Conservation (phyloP, 2,797 vertebrate species). For the Neosalanx taihuensis region DNA sequence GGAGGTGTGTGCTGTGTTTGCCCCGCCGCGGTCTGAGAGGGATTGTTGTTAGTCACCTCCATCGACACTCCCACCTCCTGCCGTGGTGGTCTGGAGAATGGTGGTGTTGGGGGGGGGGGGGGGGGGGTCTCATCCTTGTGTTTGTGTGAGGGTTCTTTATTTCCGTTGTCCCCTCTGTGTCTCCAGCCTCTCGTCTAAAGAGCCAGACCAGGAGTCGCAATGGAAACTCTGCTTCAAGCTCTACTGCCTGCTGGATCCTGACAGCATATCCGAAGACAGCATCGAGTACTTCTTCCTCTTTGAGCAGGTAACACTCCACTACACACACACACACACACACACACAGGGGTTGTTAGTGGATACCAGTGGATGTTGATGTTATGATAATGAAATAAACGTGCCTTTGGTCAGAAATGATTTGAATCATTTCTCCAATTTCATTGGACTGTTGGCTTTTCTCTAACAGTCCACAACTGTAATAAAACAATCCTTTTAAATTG, state of each 20-base stretch:
- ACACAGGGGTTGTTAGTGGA: neutral
- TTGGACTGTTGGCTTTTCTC: constrained; percentile 42
- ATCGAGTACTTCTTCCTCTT: constrained; percentile 90
- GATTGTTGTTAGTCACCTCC: neutral
- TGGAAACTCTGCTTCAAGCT: constrained; percentile 90
- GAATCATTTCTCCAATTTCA: constrained; percentile 45
- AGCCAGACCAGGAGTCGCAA: constrained; percentile 71
- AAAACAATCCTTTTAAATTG: constrained; percentile 51
- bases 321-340: neutral
- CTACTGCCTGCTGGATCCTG: constrained; percentile 86
- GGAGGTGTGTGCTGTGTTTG: constrained; percentile 27
- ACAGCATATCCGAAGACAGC: constrained; percentile 83
- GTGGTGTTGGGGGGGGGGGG: no score
- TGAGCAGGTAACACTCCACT: constrained; percentile 79
- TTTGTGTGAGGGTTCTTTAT: constrained; percentile 18
- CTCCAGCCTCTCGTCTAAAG: constrained; percentile 78
- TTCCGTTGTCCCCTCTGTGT: constrained; percentile 20
- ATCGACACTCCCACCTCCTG: no score
- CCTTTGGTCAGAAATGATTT: constrained; percentile 11
- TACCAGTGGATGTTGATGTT: constrained; percentile 13
- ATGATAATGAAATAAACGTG: constrained; percentile 34
- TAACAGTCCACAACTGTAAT: constrained; percentile 46
- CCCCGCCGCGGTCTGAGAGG: neutral
- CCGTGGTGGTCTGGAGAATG: no score
- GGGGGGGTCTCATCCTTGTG: neutral